Evolutionary conservation across 2,888 invertebrate genomes (phyloP), one percentile per base, ranked within the genome.

Genomic region (Cistogaster globosa): DNA sequence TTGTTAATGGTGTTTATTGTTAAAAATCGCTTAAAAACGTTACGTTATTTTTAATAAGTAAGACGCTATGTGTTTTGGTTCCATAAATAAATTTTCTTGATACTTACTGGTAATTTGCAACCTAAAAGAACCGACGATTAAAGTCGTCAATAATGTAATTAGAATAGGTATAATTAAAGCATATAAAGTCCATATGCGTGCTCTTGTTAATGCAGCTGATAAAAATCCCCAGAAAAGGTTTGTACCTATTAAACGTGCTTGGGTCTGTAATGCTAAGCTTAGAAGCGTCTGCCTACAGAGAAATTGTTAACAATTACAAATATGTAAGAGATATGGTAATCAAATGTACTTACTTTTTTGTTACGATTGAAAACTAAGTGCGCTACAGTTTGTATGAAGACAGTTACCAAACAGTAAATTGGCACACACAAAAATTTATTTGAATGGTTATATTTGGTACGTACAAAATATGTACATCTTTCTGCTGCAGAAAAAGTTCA

Each of bases 171-270:
- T 83, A 65, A 90, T 87, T 20, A 90, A 79, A 2, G 88, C 88
- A 65, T 90, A 91, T 3, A 89, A 89, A 7, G 89, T 88, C 12
- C 89, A 88, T 45, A 90, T 89, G 5, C 89, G 89, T 6, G 89
- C 88, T 6, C 89, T 87, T 22, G 90, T 90, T 3, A 90, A 87
- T 11, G 89, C 88, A 6, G 89, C 88, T 48, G 89, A 88, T 9
- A 90, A 71, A 9, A 90, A 71, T 9, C 88, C 88, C 90, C 90
- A 90, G 68, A 90, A 89, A 22, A 90, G 86, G 42, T 87, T 89
- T 0, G 89, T 89, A 36, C 91, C 91, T 62, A 88, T 90, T 5
- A 90, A 84, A 7, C 90, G 88, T 7, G 90, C 89, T 74, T 91
- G 91, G 0, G 90, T 88, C 83, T 89, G 89, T 6, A 91, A 72